phyloP scores from a whole-genome alignment of 1,140 invertebrate species.

The Eueides isabella region DNA sequence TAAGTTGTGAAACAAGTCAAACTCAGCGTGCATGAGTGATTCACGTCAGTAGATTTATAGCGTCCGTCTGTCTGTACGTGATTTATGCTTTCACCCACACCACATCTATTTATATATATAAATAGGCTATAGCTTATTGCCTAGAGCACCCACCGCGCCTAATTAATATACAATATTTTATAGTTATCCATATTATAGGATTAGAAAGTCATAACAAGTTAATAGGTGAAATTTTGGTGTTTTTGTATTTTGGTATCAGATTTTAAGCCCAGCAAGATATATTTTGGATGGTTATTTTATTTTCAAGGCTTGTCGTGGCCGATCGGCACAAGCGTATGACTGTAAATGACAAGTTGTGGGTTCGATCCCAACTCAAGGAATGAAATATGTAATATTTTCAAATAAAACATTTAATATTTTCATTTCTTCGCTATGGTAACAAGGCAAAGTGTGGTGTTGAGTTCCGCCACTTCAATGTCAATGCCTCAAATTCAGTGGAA shows the following conservation, averaged over 20 bases:
- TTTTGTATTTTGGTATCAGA: neutral
- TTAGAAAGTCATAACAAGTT: constrained; percentile 13
- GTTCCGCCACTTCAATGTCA: too few relatives aligned
- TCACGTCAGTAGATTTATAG: constrained; percentile 60
- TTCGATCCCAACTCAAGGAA: too few relatives aligned
- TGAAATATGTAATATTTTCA: too few relatives aligned
- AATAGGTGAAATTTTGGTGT: neutral
- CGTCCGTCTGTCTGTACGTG: constrained; percentile 50
- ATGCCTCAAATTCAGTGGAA: too few relatives aligned
- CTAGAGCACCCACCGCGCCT: constrained; percentile 34
- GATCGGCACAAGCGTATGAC: too few relatives aligned
- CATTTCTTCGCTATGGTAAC: too few relatives aligned
- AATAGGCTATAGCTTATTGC: neutral
- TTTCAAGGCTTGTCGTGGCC: neutral
- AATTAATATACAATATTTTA: constrained; percentile 59
- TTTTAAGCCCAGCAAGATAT: neutral
- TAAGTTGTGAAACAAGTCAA: constrained; percentile 42
- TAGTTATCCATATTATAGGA: constrained; percentile 22
- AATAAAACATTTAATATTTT: too few relatives aligned
- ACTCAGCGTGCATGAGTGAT: constrained; percentile 48
- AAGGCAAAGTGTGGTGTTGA: too few relatives aligned
- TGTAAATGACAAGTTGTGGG: too few relatives aligned
- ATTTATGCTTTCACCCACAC: constrained; percentile 54
- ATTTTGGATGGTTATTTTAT: neutral
- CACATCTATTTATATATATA: neutral